These are phyloP conservation scores for Brachirus orientalis DNA, from an alignment of 2,113 vertebrate genomes.

Conservation along the genomic window DNA sequence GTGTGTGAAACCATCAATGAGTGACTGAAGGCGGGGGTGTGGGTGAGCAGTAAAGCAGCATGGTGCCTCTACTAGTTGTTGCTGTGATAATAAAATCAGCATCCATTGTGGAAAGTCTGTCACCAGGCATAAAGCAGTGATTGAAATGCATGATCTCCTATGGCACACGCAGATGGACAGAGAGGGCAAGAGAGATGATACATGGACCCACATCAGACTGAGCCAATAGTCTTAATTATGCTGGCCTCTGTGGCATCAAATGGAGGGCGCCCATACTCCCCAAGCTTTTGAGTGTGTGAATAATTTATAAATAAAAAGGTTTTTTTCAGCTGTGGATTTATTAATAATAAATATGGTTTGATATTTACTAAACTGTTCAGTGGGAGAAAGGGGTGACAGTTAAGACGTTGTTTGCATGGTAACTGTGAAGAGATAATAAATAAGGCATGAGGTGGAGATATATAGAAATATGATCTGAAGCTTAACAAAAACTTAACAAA, in stretches of 20 bases:
- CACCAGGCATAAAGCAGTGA: slow-evolving; percentile 58
- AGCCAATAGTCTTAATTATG: slow-evolving; percentile 75
- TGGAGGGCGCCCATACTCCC: slow-evolving; percentile 67
- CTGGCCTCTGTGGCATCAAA: slow-evolving; percentile 68
- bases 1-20: slow-evolving; percentile 57
- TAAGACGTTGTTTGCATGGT: slow-evolving; percentile 81
- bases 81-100: slow-evolving; percentile 75
- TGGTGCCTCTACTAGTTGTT: slow-evolving; percentile 70
- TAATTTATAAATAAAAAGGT: slow-evolving; percentile 77
- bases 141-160: slow-evolving; percentile 70
- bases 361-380: slow-evolving; percentile 86
- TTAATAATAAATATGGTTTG: slow-evolving; percentile 85
- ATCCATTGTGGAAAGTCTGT: slow-evolving; percentile 72
- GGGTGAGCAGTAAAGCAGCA: slow-evolving; percentile 64
- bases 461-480: slow-evolving; percentile 80
- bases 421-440: slow-evolving; percentile 81
- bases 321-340: slow-evolving; percentile 75
- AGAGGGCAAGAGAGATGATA: slow-evolving; percentile 57
- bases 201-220: slow-evolving; percentile 42
- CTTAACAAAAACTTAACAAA: slow-evolving; percentile 83
- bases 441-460: slow-evolving; percentile 81
- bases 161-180: slow-evolving; percentile 69
- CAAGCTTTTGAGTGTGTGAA: slow-evolving; percentile 74
- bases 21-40: slow-evolving; percentile 54
- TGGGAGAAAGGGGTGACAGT: slow-evolving; percentile 77